Conservation (phyloP, 2,888 invertebrate genomes). For the Agonopterix arenella region DNA sequence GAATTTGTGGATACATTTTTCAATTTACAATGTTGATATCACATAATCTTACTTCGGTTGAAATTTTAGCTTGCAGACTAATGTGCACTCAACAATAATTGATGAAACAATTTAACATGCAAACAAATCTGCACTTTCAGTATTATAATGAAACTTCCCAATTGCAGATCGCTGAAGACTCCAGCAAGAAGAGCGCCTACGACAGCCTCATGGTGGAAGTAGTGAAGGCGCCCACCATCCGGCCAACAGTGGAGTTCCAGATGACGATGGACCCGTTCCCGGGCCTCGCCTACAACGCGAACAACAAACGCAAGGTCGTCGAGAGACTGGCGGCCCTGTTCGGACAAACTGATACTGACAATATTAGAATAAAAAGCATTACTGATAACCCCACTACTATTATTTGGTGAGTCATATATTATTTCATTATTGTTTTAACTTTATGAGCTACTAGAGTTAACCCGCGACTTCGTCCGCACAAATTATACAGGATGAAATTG, state of each 20-base stretch:
- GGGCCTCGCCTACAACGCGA: conserved; percentile 82
- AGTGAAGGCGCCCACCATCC: conserved; percentile 77
- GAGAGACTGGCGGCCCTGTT: conserved; percentile 88
- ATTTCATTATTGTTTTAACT: too few relatives aligned
- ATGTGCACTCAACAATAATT: too few relatives aligned
- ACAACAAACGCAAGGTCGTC: conserved; percentile 86
- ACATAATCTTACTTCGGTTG: too few relatives aligned
- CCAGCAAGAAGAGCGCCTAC: conserved; percentile 83
- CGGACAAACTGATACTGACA: conserved; percentile 83
- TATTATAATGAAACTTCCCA: too few relatives aligned
- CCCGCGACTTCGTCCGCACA: too few relatives aligned
- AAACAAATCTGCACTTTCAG: neutral
- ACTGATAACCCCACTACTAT: conserved; percentile 82
- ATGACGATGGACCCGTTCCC: conserved; percentile 85
- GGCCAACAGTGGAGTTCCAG: conserved; percentile 87
- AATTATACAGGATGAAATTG: too few relatives aligned
- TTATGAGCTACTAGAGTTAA: too few relatives aligned
- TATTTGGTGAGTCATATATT: conserved; percentile 73
- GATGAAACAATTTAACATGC: too few relatives aligned
- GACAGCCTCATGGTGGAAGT: conserved; percentile 89
- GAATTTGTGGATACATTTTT: too few relatives aligned
- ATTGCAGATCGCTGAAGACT: conserved; percentile 81
- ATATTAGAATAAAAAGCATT: conserved; percentile 85
- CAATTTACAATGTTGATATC: too few relatives aligned
- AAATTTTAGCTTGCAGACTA: too few relatives aligned